Evolutionary conservation across 2,888 invertebrate genomes (phyloP).

Genomic region (Tillus elongatus): DNA sequence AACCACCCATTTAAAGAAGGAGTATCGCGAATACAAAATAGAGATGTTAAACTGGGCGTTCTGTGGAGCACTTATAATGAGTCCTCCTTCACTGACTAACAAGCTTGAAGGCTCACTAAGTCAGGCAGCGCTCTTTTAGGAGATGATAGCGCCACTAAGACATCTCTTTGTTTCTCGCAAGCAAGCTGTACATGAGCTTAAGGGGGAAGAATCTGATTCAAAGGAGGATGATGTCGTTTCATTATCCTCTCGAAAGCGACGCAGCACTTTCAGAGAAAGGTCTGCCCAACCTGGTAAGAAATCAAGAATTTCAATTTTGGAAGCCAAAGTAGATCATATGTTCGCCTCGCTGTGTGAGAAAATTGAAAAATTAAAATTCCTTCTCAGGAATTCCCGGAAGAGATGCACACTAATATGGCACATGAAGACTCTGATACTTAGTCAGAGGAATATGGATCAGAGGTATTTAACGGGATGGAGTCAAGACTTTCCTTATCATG

Average conservation of each 20-base stretch:
- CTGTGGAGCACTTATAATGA: conserved; percentile 1
- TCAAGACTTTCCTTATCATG: too few relatives aligned
- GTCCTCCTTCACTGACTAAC: neutral
- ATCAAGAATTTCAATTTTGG: neutral
- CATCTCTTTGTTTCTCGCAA: conserved; percentile 2
- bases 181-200: conserved; percentile 3
- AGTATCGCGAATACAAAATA: too few relatives aligned
- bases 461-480: too few relatives aligned
- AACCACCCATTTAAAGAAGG: too few relatives aligned
- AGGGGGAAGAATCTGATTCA: conserved; percentile 1
- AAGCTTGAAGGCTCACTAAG: neutral
- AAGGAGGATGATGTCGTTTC: conserved; percentile 1
- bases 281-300: neutral
- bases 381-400: too few relatives aligned
- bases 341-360: neutral
- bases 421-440: too few relatives aligned
- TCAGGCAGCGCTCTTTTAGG: neutral
- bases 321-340: neutral
- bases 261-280: conserved; percentile 1
- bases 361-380: too few relatives aligned
- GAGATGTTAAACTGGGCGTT: conserved; percentile 1
- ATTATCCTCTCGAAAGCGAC: conserved; percentile 4
- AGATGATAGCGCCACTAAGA: too few relatives aligned
- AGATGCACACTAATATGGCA: too few relatives aligned
- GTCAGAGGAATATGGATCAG: too few relatives aligned